Evolutionary conservation across 2,797 vertebrate species (phyloP), one percentile per base, ranked within the genome.

Genomic region (Mus spretus): DNA sequence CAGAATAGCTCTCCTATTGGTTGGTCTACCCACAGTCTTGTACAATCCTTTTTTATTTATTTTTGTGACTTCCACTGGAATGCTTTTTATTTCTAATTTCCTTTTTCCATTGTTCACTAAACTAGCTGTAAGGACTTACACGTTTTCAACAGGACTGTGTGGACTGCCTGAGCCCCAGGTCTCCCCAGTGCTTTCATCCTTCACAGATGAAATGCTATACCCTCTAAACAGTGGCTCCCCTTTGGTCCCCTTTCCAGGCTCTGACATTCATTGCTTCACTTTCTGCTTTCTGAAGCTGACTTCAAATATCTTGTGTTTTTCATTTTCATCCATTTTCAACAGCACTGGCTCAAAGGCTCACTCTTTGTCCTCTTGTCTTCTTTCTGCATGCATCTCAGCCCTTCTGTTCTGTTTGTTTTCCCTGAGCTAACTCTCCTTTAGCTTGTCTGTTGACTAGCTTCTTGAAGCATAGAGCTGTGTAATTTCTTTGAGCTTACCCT

Each of bases 11-110:
- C 80, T 70, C 10, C 37, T 40, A 17, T 40, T 74, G 74, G 57
- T 81, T 92, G 81, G 10, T 75, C 12, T 31, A 3, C 37, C 2
- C 24, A 8, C 20, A 44, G 53, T 85, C 14, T 22, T 53, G 72
- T 84, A 57, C n/a, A 78, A 44, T 74, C 11, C 50, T 24, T 44
- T 91, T 53, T n/a, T n/a, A n/a, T n/a, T n/a, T 83, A 70, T 79
- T 79, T 92, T 47, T 80, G 31, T 57, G 50, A 37, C 34, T 67
- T 77, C 26, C 19, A 34, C 40, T 50, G n/a, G 70, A 55, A 26
- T 84, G 55, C 31, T 75, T 86, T 59, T 88, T 20, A 75, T 92
- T 93, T 87, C 57, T 59, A 6, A 24, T 82, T 86, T 93, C 90
- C 47, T 28, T 14, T 44, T 44, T 44, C 26, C n/a, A 24, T 83